phyloP scores from a whole-genome alignment of 2,797 vertebrate species.

The Emydoidea blandingii region DNA sequence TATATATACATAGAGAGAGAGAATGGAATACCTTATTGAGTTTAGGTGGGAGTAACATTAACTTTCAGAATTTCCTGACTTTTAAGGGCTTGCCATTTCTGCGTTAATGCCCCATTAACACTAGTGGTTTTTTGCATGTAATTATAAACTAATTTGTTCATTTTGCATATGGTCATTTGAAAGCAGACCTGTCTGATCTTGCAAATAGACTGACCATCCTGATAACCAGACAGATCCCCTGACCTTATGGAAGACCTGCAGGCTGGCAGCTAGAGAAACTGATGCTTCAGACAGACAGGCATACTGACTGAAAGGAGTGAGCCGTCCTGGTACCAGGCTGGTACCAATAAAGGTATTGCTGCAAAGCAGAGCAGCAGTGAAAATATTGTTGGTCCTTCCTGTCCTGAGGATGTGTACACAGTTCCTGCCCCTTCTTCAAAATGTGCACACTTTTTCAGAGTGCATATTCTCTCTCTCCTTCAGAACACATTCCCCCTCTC shows the following conservation, averaged over 20 bases:
- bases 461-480: background rate
- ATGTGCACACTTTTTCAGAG: background rate
- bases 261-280: background rate
- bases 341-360: background rate
- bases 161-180: conserved; percentile 2
- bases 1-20: background rate
- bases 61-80: background rate
- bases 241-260: background rate
- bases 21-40: background rate
- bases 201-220: background rate
- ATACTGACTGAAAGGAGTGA: background rate
- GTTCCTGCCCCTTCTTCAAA: background rate
- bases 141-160: background rate
- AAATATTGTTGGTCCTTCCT: background rate
- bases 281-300: background rate
- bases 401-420: background rate
- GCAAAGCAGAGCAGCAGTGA: background rate
- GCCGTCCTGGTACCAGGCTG: background rate
- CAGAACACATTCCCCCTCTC: background rate
- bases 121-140: background rate
- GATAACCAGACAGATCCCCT: background rate
- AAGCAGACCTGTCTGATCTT: background rate
- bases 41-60: background rate
- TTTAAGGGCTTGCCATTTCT: conserved; percentile 5
- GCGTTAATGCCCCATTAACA: background rate